Evolutionary conservation across 1,140 invertebrate genomes (phyloP), one percentile per base, ranked within the genome.

Genomic region (Formica selysi): DNA sequence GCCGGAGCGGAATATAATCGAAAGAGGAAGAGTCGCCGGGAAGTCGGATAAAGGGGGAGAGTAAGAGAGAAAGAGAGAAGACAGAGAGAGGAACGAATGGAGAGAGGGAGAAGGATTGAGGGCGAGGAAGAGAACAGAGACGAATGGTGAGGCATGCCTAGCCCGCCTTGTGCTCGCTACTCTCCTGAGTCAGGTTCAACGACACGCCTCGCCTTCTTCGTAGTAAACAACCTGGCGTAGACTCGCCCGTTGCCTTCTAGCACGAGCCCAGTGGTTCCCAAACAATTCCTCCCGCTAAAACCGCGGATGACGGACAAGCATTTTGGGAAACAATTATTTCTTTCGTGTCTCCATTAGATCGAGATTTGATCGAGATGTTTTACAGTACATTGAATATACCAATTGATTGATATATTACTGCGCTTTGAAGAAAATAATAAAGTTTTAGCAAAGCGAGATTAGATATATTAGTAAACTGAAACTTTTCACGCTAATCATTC

Each of bases 181-280:
- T 92, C 90, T 89, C 91, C 91, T 84, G 90, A 90, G 91, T 87
- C 91, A 93, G 93, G 94, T 95, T 94, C 94, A 95, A 95, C 93
- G 94, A 94, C 93, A 94, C 93, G 94, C 93, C 93, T 94, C 92
- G 92, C 91, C 93, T 94, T 91, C 92, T 93, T 92, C 92, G 93
- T 94, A 93, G 94, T 95, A 94, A 95, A 94, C 94, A 95, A 94
- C 93, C 93, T 93, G 91, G 91, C 93, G 91, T 93, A 94, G 92
- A 93, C 91, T 91, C 92, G 87, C 88, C 85, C 91, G 86, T 89
- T 91, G 92, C 91, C 92, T 94, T 90, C 91, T 93, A 93, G 92
- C 89, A 89, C 89, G 87, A 90, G 87, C 70, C 79, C 92, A 91
- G 92, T 93, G 93, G 91, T 92, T 93, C 93, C 91, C 91, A 90